Percentiles rank a stretch among this genome's conserved stretches.
These are phyloP conservation scores for Cephonodes hylas DNA, from an alignment of 2,888 invertebrate species.

Conservation along the genomic window DNA sequence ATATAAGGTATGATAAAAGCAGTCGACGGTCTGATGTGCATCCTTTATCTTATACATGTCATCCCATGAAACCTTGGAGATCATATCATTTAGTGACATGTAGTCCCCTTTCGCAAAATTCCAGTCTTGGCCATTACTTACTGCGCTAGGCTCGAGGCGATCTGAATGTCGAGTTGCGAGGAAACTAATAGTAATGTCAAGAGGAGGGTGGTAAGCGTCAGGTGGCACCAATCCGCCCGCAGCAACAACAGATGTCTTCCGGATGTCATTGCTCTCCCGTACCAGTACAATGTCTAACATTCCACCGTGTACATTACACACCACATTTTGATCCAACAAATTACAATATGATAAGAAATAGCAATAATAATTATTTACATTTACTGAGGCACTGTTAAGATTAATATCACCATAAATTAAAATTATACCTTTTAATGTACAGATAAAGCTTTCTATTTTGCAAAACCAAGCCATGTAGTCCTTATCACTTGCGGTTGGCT, in stretches of 20 bases:
- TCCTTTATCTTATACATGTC: no score
- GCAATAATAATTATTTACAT: no score
- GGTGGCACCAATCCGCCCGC: background rate
- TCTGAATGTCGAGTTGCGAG: background rate
- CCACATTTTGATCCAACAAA: no score
- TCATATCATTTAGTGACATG: background rate
- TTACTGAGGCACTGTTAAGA: background rate
- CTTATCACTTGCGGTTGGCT: no score
- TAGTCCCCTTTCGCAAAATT: background rate
- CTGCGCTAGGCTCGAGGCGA: no score
- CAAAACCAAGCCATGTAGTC: no score
- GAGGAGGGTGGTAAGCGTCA: background rate
- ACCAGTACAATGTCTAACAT: background rate
- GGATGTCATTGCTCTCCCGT: background rate
- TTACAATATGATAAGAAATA: no score
- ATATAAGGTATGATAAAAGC: no score
- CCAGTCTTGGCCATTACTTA: background rate
- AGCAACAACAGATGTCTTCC: background rate
- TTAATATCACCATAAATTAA: background rate
- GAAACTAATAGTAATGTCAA: background rate
- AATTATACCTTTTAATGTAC: background rate
- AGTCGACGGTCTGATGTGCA: no score
- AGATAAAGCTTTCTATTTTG: background rate
- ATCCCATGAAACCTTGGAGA: background rate
- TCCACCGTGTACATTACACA: no score